Base-by-base conservation (phyloP, 37 sponge, comb jelly and placozoan genomes). In the Petrosia ficiformis region DNA sequence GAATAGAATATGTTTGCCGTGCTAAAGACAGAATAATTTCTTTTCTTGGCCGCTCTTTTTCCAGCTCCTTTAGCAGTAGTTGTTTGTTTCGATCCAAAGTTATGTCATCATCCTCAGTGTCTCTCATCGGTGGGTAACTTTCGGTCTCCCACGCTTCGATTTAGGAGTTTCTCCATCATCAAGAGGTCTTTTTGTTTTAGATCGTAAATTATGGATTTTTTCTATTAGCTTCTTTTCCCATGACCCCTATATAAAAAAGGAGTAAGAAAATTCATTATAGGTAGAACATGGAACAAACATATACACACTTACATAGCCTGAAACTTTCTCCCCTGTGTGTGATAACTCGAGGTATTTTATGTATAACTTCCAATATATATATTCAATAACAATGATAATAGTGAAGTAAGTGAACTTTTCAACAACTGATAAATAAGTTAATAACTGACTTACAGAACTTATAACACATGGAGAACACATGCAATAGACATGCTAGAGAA, bases 181-280 rank as follows among this genome's bases (percentile, higher is more conserved):
- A 10, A 57, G 48, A 24, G 65, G 78, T 4, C 68, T 40, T 57
- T 58, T 77, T 65, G 40, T 77, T 36, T n/a, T 52, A 35, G 68
- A 41, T 4, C 39, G 67, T 30, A 77, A 42, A 57, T 77, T 77
- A 57, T 77, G 78, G 21, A 79, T 64, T 38, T 57, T 73, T 35
- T 79, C 80, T 59, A 79, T 70, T 19, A 79, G 60, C 78, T 67
- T 77, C 31, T 77, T 67, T 31, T 58, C 71, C 80, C 80, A 79
- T 36, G 80, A 79, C 39, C 61, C 71, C 80, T 79, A 42, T 39
- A 78, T 21, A 42, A 32, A 40, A 40, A 67, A 28, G n/a, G 34
- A 31, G 34, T 43, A 71, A 42, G 30, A 77, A 39, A 57, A 40
- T 72, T 72, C 16, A 75, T 38, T 39, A 35, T 4, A 11, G 42